Percentiles rank a stretch among this genome's conserved stretches.
These are phyloP conservation scores for Protula sp. DNA, from an alignment of 2,888 invertebrate genomes.

Conservation along the genomic window DNA sequence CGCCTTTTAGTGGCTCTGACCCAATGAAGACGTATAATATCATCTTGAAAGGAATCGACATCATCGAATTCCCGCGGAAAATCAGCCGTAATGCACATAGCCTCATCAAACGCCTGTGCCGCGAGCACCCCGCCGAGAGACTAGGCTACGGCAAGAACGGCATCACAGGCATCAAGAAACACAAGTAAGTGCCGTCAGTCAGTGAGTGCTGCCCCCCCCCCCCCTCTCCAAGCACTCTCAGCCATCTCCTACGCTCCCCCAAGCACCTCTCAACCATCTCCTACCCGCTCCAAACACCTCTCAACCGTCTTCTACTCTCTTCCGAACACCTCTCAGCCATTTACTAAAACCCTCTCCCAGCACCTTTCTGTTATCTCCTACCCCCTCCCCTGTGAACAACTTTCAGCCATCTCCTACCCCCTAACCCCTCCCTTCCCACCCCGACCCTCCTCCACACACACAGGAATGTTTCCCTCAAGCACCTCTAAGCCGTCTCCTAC, in stretches of 20 bases:
- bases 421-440: too few relatives aligned
- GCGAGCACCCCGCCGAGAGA: constrained; percentile 94
- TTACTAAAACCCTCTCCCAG: too few relatives aligned
- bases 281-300: too few relatives aligned
- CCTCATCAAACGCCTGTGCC: constrained; percentile 56
- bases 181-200: constrained; percentile 58
- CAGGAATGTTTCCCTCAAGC: too few relatives aligned
- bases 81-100: constrained; percentile 91
- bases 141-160: constrained; percentile 74
- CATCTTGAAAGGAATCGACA: constrained; percentile 96
- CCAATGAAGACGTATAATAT: constrained; percentile 99
- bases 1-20: constrained; percentile 92
- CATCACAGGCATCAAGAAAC: constrained; percentile 74
- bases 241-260: not conserved
- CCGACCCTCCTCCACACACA: too few relatives aligned
- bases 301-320: too few relatives aligned
- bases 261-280: not conserved
- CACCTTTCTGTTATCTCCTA: too few relatives aligned
- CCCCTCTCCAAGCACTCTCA: not conserved
- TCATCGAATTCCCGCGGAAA: constrained; percentile 91
- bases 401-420: too few relatives aligned
- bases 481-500: too few relatives aligned
- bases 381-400: too few relatives aligned
- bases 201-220: not conserved
- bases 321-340: too few relatives aligned